These are phyloP conservation scores for Nasalis larvatus DNA, from an alignment of 2,113 vertebrate species.

Conservation along the genomic window DNA sequence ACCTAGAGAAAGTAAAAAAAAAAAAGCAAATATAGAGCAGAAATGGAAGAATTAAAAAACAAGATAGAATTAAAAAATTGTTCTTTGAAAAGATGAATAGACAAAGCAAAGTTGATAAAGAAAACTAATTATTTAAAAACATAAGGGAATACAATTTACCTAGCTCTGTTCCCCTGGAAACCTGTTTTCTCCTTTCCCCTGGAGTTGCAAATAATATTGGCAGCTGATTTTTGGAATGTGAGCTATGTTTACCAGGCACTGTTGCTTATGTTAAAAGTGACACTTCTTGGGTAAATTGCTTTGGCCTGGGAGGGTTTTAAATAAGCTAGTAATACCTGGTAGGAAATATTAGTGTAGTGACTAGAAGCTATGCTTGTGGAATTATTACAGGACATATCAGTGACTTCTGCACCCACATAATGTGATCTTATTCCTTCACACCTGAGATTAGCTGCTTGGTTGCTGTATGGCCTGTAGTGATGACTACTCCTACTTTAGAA, in stretches of 20 bases:
- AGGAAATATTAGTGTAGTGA: background rate
- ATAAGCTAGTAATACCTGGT: background rate
- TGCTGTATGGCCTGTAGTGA: background rate
- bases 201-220: background rate
- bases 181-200: background rate
- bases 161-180: background rate
- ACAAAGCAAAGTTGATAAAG: background rate
- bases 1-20: background rate
- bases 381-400: background rate
- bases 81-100: background rate
- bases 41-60: background rate
- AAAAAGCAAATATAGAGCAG: background rate
- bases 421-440: background rate
- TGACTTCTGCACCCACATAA: background rate
- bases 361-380: background rate
- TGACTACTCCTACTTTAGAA: background rate
- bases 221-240: slow-evolving; percentile 16
- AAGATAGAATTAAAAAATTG: background rate
- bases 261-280: background rate
- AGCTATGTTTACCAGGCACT: background rate
- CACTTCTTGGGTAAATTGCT: background rate
- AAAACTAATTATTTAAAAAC: background rate
- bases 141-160: background rate
- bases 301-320: background rate
- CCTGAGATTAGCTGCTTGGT: background rate